Evolutionary conservation across 2,113 vertebrate species (phyloP), one percentile per base, ranked within the genome.

Genomic region (Mirounga angustirostris): DNA sequence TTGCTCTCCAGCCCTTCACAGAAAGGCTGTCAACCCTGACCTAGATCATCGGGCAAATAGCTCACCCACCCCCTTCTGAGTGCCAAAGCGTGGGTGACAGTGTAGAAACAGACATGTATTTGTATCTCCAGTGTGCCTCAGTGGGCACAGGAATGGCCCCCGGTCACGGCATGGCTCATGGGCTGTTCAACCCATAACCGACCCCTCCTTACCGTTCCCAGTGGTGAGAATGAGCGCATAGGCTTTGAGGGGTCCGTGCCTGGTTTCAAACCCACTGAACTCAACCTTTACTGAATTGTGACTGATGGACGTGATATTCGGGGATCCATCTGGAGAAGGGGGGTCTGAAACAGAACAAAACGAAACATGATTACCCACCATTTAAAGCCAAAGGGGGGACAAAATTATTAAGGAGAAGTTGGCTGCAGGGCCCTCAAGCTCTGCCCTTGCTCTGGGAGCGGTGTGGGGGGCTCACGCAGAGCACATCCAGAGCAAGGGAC

Each of bases 161-260:
- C 2, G 1, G 79, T 71, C 92, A 74, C 0, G 0, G 50, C 65
- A 91, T 50, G 33, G 28, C 16, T 22, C 10, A 46, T 15, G 1
- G 24, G 50, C 28, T 46, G 19, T 0, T 11, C 1, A 67, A 26
- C n/a, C 93, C 19, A 43, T 0, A 0, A 12, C 26, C 10, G 58
- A 81, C 14, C 46, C 30, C 76, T 82, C 56, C 98, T 98, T 98
- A 99, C 99, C 98, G 69, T 95, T 5, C 0, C 87, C 63, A 1
- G 98, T 97, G 93, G 99, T 98, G 82, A 99, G 97, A 91, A 99
- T 95, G 80, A 99, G 84, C 0, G 99, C 99, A 0, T 99, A 99
- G 50, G 99, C 83, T 91, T 86, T 95, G 94, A 99, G 98, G 0
- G 98, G 99, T 90, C 99, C 99, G 1, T 98, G 98, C 71, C 24